Evolutionary conservation across 2,113 vertebrate genomes (phyloP).

Genomic region (Chaenogobius annularis): DNA sequence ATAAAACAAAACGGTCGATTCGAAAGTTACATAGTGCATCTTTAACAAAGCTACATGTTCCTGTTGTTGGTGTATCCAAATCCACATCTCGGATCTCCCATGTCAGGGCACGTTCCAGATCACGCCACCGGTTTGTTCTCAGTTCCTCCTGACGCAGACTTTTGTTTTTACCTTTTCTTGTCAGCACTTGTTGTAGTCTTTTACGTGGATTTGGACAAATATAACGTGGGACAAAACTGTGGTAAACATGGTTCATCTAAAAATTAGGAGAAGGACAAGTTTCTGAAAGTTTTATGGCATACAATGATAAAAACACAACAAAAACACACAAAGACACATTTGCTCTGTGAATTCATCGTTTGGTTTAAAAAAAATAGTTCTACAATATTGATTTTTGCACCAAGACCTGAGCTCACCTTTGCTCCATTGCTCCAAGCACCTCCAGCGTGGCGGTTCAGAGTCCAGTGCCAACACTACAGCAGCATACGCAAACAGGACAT

Average conservation of each 20-base stretch:
- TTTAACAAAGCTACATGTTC: not conserved
- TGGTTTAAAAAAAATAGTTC: not conserved
- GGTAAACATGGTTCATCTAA: not conserved
- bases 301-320: not conserved
- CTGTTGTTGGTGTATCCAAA: not conserved
- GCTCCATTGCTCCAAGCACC: constrained; percentile 14
- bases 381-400: not conserved
- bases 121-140: constrained; percentile 16
- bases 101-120: constrained; percentile 43
- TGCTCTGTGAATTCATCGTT: not conserved
- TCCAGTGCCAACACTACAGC: constrained; percentile 58
- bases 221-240: constrained; percentile 4
- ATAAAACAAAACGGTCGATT: not conserved
- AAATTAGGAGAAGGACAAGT: not conserved
- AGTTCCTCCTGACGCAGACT: constrained; percentile 21
- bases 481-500: constrained; percentile 4
- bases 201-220: not conserved
- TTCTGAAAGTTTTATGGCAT: no score
- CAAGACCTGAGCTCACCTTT: constrained; percentile 9
- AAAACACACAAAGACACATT: not conserved
- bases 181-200: constrained; percentile 32
- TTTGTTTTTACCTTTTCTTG: constrained; percentile 34
- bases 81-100: constrained; percentile 11
- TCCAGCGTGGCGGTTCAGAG: constrained; percentile 78
- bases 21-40: not conserved